These are phyloP conservation scores for Phrynosoma blainvillii DNA, from an alignment of 2,113 vertebrate species.

Conservation along the genomic window DNA sequence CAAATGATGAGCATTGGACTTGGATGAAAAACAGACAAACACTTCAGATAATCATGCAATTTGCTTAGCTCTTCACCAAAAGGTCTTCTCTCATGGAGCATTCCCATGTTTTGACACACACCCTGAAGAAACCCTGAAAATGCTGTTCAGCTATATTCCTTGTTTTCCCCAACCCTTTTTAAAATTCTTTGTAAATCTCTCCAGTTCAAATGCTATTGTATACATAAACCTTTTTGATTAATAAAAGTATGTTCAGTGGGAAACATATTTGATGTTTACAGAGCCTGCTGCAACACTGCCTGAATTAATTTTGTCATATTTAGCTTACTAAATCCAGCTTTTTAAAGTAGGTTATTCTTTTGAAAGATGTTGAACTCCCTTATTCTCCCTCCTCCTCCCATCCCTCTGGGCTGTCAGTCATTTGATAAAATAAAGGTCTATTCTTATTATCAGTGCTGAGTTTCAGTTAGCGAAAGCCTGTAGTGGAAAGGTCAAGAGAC, in stretches of 20 bases:
- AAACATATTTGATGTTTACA: conserved; percentile 31
- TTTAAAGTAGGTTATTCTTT: conserved; percentile 43
- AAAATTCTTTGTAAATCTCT: conserved; percentile 24
- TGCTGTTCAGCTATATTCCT: neutral
- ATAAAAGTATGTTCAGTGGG: neutral
- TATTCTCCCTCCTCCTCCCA: neutral
- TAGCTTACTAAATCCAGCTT: conserved; percentile 39
- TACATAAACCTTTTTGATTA: conserved; percentile 32
- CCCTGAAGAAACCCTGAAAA: neutral
- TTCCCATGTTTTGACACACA: neutral
- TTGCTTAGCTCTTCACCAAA: neutral
- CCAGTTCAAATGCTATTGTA: conserved; percentile 29
- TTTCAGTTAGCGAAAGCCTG: conserved; percentile 57
- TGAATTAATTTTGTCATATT: conserved; percentile 55
- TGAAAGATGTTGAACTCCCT: conserved; percentile 23
- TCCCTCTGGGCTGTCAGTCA: conserved; percentile 56
- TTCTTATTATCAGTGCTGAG: conserved; percentile 53
- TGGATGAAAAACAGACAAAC: neutral
- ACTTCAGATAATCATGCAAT: neutral
- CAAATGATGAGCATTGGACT: neutral
- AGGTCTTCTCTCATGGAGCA: neutral
- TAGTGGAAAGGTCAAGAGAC: conserved; percentile 63
- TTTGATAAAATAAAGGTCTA: conserved; percentile 66
- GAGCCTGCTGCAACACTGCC: conserved; percentile 41
- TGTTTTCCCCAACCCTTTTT: neutral